A percentile compares a stretch with the other conserved stretches of the same genome.
phyloP scores from a whole-genome alignment of 1,140 invertebrate species.

The Lasioglossum albipes region DNA sequence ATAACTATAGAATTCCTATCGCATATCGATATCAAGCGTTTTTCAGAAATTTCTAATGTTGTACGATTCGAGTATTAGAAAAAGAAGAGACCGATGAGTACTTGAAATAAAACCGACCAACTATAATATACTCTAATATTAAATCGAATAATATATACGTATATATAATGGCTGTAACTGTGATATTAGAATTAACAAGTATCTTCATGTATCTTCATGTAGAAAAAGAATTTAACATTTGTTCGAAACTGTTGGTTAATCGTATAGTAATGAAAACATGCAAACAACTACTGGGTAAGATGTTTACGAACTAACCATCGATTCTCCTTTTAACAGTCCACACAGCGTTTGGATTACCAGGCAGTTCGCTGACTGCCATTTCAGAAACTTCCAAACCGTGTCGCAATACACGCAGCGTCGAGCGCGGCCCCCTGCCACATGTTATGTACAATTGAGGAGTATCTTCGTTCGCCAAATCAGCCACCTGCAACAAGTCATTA shows the following conservation, averaged over 20 bases:
- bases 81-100: neutral
- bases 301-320: constrained; percentile 89
- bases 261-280: constrained; percentile 43
- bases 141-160: neutral
- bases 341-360: constrained; percentile 99
- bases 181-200: neutral
- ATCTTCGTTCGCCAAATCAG: constrained; percentile 96
- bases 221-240: constrained; percentile 29
- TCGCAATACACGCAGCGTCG: constrained; percentile 93
- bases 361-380: constrained; percentile 99
- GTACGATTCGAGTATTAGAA: neutral
- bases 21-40: constrained; percentile 10
- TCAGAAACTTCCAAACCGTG: constrained; percentile 99
- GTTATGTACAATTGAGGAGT: constrained; percentile 98
- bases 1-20: constrained; percentile 9
- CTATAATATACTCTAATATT: neutral
- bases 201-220: neutral
- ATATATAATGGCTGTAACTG: neutral
- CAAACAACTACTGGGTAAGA: constrained; percentile 39
- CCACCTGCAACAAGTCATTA: constrained; percentile 79
- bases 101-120: constrained; percentile 9
- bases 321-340: constrained; percentile 98
- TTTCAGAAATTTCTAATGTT: constrained; percentile 35
- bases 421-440: constrained; percentile 96
- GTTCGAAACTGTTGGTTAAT: constrained; percentile 10